Evolutionary conservation across 2,113 vertebrate species (phyloP).

Genomic region (Colinus virginianus): DNA sequence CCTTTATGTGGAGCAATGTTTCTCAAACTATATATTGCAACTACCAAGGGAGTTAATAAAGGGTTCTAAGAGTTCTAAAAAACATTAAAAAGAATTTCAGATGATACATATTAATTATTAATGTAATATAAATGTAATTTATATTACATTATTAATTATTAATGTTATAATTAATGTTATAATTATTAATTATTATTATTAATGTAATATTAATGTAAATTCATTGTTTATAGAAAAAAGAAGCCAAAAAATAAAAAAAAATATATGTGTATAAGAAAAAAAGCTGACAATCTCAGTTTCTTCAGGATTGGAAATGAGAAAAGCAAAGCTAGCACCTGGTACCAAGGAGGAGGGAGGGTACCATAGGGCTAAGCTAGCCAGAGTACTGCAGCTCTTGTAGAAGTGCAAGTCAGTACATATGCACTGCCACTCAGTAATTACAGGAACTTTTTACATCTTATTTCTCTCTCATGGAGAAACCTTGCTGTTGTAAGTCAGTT

Average conservation of each 20-base stretch:
- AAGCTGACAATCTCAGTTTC: neutral
- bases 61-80: constrained; percentile 6
- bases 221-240: neutral
- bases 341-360: neutral
- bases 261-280: neutral
- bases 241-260: neutral
- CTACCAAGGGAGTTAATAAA: neutral
- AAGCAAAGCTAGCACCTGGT: neutral
- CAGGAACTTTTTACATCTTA: neutral
- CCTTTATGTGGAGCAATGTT: constrained; percentile 36
- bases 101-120: neutral
- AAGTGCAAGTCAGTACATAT: neutral
- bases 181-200: no score
- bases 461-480: neutral
- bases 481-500: rapidly evolving
- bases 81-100: neutral
- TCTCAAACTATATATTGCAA: constrained; percentile 28
- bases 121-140: no score
- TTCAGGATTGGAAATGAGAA: neutral
- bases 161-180: no score
- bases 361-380: rapidly evolving
- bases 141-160: no score
- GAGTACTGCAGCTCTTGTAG: neutral
- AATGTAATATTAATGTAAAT: no score
- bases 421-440: neutral